Base-by-base conservation (phyloP, 2,888 invertebrate genomes). In the Nipponacmea schrenckii region DNA sequence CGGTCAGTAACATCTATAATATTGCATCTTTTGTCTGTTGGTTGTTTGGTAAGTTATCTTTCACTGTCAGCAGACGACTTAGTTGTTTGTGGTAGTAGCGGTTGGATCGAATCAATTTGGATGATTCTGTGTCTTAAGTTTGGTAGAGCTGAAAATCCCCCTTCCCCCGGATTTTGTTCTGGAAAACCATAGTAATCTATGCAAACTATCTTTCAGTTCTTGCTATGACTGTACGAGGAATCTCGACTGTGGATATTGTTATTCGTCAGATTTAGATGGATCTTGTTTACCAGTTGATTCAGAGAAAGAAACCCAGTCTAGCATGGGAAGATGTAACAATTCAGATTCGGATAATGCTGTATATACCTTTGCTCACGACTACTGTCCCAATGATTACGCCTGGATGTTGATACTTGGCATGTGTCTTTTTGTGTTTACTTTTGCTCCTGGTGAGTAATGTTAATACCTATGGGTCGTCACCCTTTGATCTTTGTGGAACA, bases 231-330 rank as follows among this genome's bases (percentile, higher is more conserved):
- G 91, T 76, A 86, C 88, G 8, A 82, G 83, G 15, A 82, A 85
- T 68, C 78, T 77, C 8, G 74, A 80, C n/a, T 91, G 91, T 80
- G 91, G 91, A 0, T 90, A 87, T 79, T 90, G 90, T 76, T 74
- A 46, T 63, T 24, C 62, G 10, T 72, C 39, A 24, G 69, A 75
- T 7, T 64, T 64, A 2, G 83, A 85, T 71, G 85, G 86, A 0
- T 83, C 85, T 8, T 89, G 89, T 76, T 72, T 88, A 10, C 74
- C 75, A 0, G 63, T 70, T 7, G 72, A 70, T 10, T 8, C 67
- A 1, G 63, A 67, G 26, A 50, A 67, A 44, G 71, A 71, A 26
- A 74, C 64, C n/a, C 62, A 56, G 3, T 83, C 85, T 71, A 44
- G 78, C 69, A 31, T 73, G 65, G 83, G 88, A 63, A 77, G 84